A percentile compares a stretch with the other conserved stretches of the same genome.
Evolutionary conservation across 2,888 invertebrate genomes (phyloP).

Genomic region (Microlaimidae sp.): DNA sequence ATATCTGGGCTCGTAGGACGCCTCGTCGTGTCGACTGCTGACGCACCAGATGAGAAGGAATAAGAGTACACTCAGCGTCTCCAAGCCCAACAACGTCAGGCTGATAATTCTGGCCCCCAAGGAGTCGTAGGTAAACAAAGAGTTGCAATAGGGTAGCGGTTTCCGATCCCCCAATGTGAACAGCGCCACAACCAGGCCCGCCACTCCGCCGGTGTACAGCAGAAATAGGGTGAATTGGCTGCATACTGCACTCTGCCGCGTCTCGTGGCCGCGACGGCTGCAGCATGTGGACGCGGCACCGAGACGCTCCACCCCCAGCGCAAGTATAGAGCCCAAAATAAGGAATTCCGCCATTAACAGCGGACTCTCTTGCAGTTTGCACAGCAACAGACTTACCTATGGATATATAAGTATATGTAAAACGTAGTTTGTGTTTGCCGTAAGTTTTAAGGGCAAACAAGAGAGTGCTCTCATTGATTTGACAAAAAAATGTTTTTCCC

Average conservation of each 20-base stretch:
- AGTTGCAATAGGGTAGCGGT: conserved; percentile 3
- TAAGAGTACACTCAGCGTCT: neutral
- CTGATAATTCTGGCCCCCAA: neutral
- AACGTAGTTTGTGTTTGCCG: too few species aligned
- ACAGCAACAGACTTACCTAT: neutral
- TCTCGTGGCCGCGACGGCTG: neutral
- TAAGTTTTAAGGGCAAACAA: too few species aligned
- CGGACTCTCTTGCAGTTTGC: neutral
- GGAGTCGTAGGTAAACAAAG: conserved; percentile 6
- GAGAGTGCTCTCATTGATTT: too few species aligned
- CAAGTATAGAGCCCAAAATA: conserved; percentile 1
- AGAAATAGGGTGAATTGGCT: neutral
- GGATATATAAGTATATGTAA: too few species aligned
- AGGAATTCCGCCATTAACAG: neutral
- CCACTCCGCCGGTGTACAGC: neutral
- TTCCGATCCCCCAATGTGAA: neutral
- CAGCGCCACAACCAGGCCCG: neutral
- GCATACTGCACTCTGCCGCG: neutral
- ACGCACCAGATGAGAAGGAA: neutral
- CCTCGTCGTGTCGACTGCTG: neutral
- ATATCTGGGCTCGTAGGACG: neutral
- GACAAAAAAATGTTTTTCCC: too few species aligned
- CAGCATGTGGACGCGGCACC: neutral
- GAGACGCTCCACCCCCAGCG: conserved; percentile 4
- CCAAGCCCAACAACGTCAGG: conserved; percentile 1